These are phyloP conservation scores for Pseudachorutes palmiensis DNA, from an alignment of 1,140 invertebrate species.

Conservation along the genomic window DNA sequence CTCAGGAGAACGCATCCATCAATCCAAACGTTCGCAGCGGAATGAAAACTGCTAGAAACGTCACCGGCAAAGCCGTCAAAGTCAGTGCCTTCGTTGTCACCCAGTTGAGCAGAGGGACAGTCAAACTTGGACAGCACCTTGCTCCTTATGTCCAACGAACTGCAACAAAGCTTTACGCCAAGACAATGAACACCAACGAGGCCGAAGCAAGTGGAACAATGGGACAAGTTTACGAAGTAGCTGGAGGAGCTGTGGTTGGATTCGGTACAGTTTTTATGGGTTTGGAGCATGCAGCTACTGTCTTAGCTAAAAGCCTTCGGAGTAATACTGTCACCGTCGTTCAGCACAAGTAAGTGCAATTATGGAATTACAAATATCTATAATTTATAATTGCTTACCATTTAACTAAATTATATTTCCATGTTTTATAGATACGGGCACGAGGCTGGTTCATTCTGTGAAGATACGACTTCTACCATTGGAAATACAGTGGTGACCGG, in stretches of 20 bases:
- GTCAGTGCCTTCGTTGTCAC: constrained; percentile 54
- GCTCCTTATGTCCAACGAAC: constrained; percentile 59
- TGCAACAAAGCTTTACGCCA: constrained; percentile 51
- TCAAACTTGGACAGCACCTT: constrained; percentile 52
- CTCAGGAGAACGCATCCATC: constrained; percentile 44
- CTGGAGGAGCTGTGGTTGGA: constrained; percentile 58
- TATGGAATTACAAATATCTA: not conserved
- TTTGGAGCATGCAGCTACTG: constrained; percentile 57
- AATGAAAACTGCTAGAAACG: constrained; percentile 54
- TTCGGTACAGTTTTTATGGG: constrained; percentile 58
- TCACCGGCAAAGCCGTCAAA: constrained; percentile 53
- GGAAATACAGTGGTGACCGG: constrained; percentile 55
- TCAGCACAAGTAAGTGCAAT: constrained; percentile 52
- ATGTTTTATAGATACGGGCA: constrained; percentile 52
- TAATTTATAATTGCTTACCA: not conserved
- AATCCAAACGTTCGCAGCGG: constrained; percentile 48
- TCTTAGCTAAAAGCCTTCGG: constrained; percentile 54
- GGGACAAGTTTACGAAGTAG: constrained; percentile 55
- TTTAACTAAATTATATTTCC: constrained; percentile 7
- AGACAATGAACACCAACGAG: constrained; percentile 48
- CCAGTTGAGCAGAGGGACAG: constrained; percentile 56
- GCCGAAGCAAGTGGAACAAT: constrained; percentile 51
- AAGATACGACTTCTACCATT: constrained; percentile 53
- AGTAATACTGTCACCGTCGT: constrained; percentile 63
- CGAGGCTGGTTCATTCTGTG: constrained; percentile 51